Evolutionary conservation across 53 echinoderm and acorn worm genomes (phyloP), one percentile per base, ranked within the genome.

Genomic region (Holothuria scabra): DNA sequence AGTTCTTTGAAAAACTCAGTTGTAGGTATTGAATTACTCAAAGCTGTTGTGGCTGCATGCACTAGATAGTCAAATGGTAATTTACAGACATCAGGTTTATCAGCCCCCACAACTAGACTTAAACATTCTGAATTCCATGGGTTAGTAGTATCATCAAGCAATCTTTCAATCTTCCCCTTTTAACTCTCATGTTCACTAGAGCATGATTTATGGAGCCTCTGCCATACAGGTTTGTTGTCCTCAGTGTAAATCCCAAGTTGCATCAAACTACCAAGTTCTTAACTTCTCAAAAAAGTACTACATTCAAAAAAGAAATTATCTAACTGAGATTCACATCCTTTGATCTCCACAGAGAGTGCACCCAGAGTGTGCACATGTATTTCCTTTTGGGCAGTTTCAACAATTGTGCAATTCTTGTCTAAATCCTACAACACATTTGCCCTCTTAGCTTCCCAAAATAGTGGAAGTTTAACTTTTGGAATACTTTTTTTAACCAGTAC

Each of bases 151-250:
- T n/a, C n/a, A n/a, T 41, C 48, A n/a, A 81, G 21, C 81, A 81
- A 63, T 81, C 63, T 64, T 24, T 81, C 63, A 37, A 61, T 81
- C n/a, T 81, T 38, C 4, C 30, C 59, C 21, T 81, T 41, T 2
- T 41, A 61, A 62, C 64, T 81, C 46, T 81, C 64, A 8, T 64
- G 21, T 41, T 63, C 63, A 35, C 14, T n/a, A 44, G 64, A 46
- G 8, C 64, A 81, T 24, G 63, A 62, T 26, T 34, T 81, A 46
- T 81, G 63, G 21, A n/a, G n/a, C n/a, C n/a, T n/a, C n/a, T n/a
- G n/a, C 28, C n/a, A 63, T 61, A 81, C 64, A 24, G 63, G 81
- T 81, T 81, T 41, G 33, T 63, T 46, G 63, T 81, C 63, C 34
- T 44, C 81, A 6, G 63, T 81, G 2, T 81, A 35, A 81, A 81